Conservation (phyloP, 1,140 invertebrate species). For the Drosophila trapezifrons region DNA sequence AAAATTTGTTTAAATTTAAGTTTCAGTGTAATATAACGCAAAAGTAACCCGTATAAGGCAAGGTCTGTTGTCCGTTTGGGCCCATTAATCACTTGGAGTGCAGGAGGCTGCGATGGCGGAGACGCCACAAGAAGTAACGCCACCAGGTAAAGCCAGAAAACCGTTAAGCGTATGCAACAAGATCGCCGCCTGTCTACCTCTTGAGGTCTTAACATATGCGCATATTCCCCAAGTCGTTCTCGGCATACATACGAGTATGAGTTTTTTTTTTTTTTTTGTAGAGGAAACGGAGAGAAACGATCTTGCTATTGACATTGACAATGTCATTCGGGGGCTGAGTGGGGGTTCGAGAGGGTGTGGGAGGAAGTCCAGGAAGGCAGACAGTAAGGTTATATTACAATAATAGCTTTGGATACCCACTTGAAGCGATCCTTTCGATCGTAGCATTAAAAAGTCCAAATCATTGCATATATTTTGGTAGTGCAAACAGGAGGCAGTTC, state of each 20-base stretch:
- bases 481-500: too few species aligned
- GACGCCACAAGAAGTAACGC: slow-evolving; percentile 36
- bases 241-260: too few species aligned
- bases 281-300: slow-evolving; percentile 29
- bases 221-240: slow-evolving; percentile 47
- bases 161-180: slow-evolving; percentile 75
- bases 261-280: not conserved
- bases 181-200: slow-evolving; percentile 32
- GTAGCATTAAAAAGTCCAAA: too few species aligned
- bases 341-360: slow-evolving; percentile 3
- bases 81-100: slow-evolving; percentile 50
- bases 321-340: slow-evolving; percentile 46
- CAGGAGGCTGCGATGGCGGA: slow-evolving; percentile 1
- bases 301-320: slow-evolving; percentile 77
- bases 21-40: slow-evolving; percentile 9
- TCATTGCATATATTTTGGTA: too few species aligned
- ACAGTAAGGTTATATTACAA: not conserved
- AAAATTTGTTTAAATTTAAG: not conserved
- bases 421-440: not conserved
- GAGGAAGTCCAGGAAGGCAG: slow-evolving; percentile 1
- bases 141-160: slow-evolving; percentile 57
- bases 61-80: slow-evolving; percentile 35
- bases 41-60: slow-evolving; percentile 48
- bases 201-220: slow-evolving; percentile 66
- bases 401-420: not conserved